These are phyloP conservation scores for Chionoecetes opilio DNA, from an alignment of 1,140 invertebrate species.

Conservation along the genomic window DNA sequence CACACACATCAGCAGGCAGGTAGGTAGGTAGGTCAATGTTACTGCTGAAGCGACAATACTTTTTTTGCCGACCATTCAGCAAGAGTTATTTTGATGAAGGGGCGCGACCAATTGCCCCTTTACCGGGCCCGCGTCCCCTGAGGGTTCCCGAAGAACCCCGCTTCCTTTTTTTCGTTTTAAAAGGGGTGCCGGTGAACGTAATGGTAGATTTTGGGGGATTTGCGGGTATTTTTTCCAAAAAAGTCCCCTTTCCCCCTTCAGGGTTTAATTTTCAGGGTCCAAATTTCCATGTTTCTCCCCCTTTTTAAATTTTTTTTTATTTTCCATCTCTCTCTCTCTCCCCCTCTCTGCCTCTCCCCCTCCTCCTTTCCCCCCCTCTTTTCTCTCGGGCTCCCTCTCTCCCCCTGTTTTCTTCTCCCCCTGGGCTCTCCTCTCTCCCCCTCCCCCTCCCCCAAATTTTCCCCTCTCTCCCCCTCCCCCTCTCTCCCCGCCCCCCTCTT, in stretches of 20 bases:
- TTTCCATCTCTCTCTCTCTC: background rate
- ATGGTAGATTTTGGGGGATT: background rate
- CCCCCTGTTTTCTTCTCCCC: background rate
- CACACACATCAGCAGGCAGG: too few relatives aligned
- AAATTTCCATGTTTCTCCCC: background rate
- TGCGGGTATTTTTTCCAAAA: constrained; percentile 3
- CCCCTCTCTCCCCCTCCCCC: background rate
- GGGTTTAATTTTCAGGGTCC: background rate
- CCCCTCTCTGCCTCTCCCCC: background rate
- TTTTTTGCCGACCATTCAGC: too few relatives aligned
- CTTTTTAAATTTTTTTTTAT: background rate
- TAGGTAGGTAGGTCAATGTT: too few relatives aligned
- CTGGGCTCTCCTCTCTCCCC: too few relatives aligned
- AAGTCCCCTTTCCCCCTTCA: background rate
- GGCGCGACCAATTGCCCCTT: too few relatives aligned
- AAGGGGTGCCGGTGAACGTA: background rate
- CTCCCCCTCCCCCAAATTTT: too few relatives aligned
- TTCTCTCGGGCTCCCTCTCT: background rate
- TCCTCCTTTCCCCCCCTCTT: background rate
- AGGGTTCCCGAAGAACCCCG: background rate
- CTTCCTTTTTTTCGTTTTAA: background rate
- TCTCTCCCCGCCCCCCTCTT: too few relatives aligned
- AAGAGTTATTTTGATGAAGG: too few relatives aligned
- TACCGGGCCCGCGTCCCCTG: too few relatives aligned
- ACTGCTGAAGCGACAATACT: too few relatives aligned